Evolutionary conservation across 2,888 invertebrate genomes (phyloP).

Genomic region (Cylloceria caligata): DNA sequence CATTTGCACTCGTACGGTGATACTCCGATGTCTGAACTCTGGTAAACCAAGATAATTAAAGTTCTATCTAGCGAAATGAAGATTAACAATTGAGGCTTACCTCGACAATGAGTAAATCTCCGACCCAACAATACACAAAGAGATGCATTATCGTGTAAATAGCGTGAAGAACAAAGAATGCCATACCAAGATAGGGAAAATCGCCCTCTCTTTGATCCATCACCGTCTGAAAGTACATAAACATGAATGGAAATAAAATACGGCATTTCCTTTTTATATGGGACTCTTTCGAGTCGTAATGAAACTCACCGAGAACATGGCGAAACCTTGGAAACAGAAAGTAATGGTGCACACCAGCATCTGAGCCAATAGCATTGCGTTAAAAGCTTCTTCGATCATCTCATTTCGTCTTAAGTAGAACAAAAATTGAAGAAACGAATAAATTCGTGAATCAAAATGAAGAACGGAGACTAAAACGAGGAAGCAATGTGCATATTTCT

Average conservation of each 20-base stretch:
- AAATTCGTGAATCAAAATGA: background rate
- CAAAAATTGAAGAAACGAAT: constrained; percentile 12
- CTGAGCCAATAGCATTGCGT: constrained; percentile 74
- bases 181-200: constrained; percentile 55
- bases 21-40: constrained; percentile 73
- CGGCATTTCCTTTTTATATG: background rate
- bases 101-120: constrained; percentile 70
- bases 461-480: background rate
- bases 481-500: no score
- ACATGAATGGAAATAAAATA: background rate
- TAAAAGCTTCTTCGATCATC: constrained; percentile 75
- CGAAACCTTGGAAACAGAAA: constrained; percentile 76
- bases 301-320: constrained; percentile 72
- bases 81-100: constrained; percentile 46
- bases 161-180: constrained; percentile 65
- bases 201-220: constrained; percentile 53
- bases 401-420: constrained; percentile 68
- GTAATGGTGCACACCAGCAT: constrained; percentile 73
- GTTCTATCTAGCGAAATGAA: background rate
- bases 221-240: constrained; percentile 52
- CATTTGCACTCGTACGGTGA: constrained; percentile 73
- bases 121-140: constrained; percentile 75
- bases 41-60: constrained; percentile 15
- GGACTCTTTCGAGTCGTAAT: background rate
- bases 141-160: constrained; percentile 70